Percentiles rank a stretch among this genome's conserved stretches.
These are phyloP conservation scores for Anagyrus pseudococci DNA, from an alignment of 2,888 invertebrate genomes.

Conservation along the genomic window DNA sequence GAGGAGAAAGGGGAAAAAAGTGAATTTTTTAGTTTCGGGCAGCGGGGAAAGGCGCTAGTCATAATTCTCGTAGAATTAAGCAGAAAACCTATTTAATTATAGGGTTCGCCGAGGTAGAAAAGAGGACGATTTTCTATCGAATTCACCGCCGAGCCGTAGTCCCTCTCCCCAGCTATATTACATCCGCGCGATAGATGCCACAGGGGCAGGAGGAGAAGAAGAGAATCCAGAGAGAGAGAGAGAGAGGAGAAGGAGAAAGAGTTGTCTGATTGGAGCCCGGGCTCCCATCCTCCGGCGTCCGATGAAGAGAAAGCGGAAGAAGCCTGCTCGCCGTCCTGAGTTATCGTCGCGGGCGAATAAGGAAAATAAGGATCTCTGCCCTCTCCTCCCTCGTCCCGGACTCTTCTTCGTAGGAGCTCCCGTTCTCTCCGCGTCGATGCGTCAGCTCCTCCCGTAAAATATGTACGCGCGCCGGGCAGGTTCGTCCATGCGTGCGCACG, in stretches of 20 bases:
- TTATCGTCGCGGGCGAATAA: constrained; percentile 33
- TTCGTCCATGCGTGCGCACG: constrained; percentile 1
- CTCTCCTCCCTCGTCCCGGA: constrained; percentile 6
- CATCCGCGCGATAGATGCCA: no score
- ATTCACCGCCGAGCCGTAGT: not conserved
- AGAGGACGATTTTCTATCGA: constrained; percentile 31
- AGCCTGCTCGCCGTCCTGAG: no score
- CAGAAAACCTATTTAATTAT: constrained; percentile 34
- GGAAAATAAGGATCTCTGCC: constrained; percentile 32
- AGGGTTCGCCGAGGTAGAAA: constrained; percentile 28
- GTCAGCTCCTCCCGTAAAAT: constrained; percentile 30
- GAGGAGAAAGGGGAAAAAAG: no score
- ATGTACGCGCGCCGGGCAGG: constrained; percentile 8
- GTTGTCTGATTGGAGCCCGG: constrained; percentile 32
- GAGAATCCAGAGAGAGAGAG: no score
- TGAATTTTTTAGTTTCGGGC: not conserved
- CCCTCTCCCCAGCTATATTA: no score
- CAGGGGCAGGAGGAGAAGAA: no score
- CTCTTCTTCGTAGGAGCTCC: not conserved
- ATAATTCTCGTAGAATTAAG: constrained; percentile 22
- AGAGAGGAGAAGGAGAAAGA: constrained; percentile 28
- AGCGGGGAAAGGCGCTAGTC: not conserved
- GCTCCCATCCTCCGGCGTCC: constrained; percentile 17
- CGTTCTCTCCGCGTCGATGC: constrained; percentile 30
- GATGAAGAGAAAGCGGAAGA: constrained; percentile 34